Evolutionary conservation across 2,888 invertebrate species (phyloP).

Genomic region (Furcula furcula): DNA sequence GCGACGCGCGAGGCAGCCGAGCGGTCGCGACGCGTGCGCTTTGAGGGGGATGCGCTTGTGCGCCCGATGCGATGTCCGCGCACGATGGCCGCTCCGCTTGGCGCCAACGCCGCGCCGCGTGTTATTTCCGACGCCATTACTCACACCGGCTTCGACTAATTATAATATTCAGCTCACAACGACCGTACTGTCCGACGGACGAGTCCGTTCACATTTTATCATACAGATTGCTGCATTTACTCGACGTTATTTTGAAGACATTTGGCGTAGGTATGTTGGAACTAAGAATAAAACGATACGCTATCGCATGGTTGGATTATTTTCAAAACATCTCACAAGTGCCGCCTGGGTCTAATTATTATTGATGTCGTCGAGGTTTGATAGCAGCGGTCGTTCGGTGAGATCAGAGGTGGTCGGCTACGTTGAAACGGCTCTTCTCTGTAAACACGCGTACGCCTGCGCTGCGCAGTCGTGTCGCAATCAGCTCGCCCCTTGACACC

Average conservation of each 20-base stretch:
- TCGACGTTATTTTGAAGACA: slow-evolving; percentile 16
- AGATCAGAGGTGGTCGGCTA: slow-evolving; percentile 64
- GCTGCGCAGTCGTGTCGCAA: slow-evolving; percentile 48
- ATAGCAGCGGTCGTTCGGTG: slow-evolving; percentile 45
- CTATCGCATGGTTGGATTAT: slow-evolving; percentile 17
- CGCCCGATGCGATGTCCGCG: slow-evolving; percentile 21
- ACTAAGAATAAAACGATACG: too few relatives aligned
- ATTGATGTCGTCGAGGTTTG: slow-evolving; percentile 38
- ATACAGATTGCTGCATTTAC: not conserved
- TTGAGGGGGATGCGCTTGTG: slow-evolving; percentile 26
- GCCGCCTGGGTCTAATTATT: slow-evolving; percentile 44
- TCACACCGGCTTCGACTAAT: slow-evolving; percentile 77
- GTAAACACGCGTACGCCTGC: slow-evolving; percentile 48
- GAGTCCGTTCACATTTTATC: slow-evolving; percentile 34
- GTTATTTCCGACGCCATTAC: slow-evolving; percentile 80
- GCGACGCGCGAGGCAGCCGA: slow-evolving; percentile 12
- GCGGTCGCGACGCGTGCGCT: slow-evolving; percentile 6
- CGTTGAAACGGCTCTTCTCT: slow-evolving; percentile 47
- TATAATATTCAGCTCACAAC: slow-evolving; percentile 73
- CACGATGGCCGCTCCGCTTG: slow-evolving; percentile 63
- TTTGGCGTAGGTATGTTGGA: too few relatives aligned
- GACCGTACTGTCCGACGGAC: slow-evolving; percentile 55
- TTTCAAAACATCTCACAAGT: slow-evolving; percentile 25
- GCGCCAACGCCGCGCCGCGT: slow-evolving; percentile 71
- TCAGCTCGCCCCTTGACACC: slow-evolving; percentile 69